phyloP scores from a whole-genome alignment of 2,797 vertebrate genomes.

The Pampus argenteus region DNA sequence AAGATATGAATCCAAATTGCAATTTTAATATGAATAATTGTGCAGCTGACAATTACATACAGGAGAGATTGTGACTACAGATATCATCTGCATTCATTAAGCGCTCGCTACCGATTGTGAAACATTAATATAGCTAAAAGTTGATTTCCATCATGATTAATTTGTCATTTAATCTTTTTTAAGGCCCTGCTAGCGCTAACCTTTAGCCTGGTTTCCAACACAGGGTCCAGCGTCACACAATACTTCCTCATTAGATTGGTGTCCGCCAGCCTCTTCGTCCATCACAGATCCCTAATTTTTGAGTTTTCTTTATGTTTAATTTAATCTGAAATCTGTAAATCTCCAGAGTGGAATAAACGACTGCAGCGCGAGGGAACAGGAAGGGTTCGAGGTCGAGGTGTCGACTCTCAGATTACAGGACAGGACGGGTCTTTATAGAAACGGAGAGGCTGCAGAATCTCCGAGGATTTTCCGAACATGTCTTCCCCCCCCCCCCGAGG shows the following conservation, averaged over 20 bases:
- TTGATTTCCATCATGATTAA: conserved; percentile 9
- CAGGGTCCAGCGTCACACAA: neutral
- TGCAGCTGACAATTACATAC: neutral
- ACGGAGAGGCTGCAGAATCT: conserved; percentile 8
- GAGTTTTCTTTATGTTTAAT: conserved; percentile 2
- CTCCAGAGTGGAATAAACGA: conserved; percentile 3
- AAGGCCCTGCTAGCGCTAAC: conserved; percentile 6
- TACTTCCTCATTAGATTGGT: conserved; percentile 21
- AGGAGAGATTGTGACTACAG: neutral
- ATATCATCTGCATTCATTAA: conserved; percentile 30
- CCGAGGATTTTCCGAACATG: conserved; percentile 25
- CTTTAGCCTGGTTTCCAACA: conserved; percentile 38
- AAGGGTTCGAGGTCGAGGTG: conserved; percentile 31
- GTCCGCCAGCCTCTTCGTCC: conserved; percentile 1
- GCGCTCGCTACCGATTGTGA: neutral
- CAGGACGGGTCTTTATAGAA: conserved; percentile 9
- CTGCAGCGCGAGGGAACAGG: neutral
- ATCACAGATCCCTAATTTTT: neutral
- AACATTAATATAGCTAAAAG: neutral
- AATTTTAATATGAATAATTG: conserved; percentile 25
- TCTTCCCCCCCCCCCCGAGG: conserved; percentile 38
- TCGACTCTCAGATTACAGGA: conserved; percentile 17
- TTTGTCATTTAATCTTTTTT: conserved; percentile 1
- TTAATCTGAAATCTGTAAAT: conserved; percentile 14
- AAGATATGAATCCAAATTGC: conserved; percentile 8